Base-by-base conservation (phyloP, 2,888 invertebrate genomes). In the Chymomyza fuscimana region DNA sequence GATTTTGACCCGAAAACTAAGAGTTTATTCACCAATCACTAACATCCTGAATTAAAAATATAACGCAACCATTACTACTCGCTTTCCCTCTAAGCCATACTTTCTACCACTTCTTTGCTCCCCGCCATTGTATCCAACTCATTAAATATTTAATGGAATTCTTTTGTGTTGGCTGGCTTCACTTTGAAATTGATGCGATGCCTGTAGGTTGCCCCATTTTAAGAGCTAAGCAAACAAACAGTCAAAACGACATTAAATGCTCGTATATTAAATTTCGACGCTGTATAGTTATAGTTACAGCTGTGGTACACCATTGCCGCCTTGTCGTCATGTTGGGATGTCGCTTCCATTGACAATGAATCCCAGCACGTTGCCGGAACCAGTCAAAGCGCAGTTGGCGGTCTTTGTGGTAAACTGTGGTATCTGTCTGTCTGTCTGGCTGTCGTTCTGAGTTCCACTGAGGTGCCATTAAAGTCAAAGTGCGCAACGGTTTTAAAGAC, bases 71-170 rank as follows among this genome's bases (percentile, higher is more conserved):
- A 4, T 1, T 25, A 25, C 25, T 25, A 25, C 25, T 25, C 25
- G 3, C 25, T 1, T 22, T 3, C 22, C 22, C 3, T 25, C 4
- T 4, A 25, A 25, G 25, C 25, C 25, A 4, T 25, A 7, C 5
- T 32, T 32, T 9, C 32, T 5, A 32, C 32, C 32, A 9, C 32
- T 32, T 7, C 3, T 7, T 32, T 5, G 7, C 4, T 9, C 9
- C 32, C 32, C 9, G 6, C 54, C 54, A 54, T 19, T 54, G 19
- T 16, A 10, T 29, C 1, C 9, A 32, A 1, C 7, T 60, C 68
- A 54, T 59, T 79, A 63, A 74, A 87, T 82, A 82, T 73, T 73
- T 73, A 62, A 82, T 70, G 67, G 22, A 16, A 60, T 66, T 65
- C 59, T 73, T 46, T 70, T 63, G 69, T 69, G 67, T 58, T 65